Conservation (phyloP, 2,797 vertebrate genomes). For the Rhodeus uyekii region DNA sequence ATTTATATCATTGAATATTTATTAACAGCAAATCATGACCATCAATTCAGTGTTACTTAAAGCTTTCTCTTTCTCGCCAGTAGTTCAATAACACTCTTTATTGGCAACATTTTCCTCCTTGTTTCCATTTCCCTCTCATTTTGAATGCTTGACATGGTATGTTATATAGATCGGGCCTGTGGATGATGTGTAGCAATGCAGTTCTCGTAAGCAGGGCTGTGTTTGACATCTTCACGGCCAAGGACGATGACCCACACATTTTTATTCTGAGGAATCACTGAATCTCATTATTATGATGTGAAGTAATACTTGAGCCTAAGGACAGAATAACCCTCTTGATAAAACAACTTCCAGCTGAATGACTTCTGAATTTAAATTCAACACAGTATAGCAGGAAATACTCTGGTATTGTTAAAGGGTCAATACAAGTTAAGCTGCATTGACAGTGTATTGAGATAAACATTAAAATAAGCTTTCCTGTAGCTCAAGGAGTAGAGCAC, state of each 20-base stretch:
- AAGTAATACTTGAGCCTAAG: constrained; percentile 38
- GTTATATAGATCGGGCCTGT: constrained; percentile 25
- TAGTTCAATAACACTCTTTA: constrained; percentile 13
- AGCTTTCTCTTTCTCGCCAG: not conserved
- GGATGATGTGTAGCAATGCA: constrained; percentile 47
- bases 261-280: constrained; percentile 16
- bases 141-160: constrained; percentile 37
- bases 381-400: not conserved
- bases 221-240: constrained; percentile 39
- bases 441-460: no score
- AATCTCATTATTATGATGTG: constrained; percentile 28
- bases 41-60: not conserved
- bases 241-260: constrained; percentile 26
- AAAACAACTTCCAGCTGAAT: constrained; percentile 6
- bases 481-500: no score
- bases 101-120: constrained; percentile 16
- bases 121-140: constrained; percentile 34
- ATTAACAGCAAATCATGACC: not conserved
- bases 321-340: constrained; percentile 53
- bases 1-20: not conserved
- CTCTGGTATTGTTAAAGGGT: constrained; percentile 9
- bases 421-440: not conserved
- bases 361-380: constrained; percentile 28
- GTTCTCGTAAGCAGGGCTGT: constrained; percentile 37
- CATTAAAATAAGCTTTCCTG: no score